These are phyloP conservation scores for Ceratitis capitata DNA, from an alignment of 1,140 invertebrate species.

Conservation along the genomic window DNA sequence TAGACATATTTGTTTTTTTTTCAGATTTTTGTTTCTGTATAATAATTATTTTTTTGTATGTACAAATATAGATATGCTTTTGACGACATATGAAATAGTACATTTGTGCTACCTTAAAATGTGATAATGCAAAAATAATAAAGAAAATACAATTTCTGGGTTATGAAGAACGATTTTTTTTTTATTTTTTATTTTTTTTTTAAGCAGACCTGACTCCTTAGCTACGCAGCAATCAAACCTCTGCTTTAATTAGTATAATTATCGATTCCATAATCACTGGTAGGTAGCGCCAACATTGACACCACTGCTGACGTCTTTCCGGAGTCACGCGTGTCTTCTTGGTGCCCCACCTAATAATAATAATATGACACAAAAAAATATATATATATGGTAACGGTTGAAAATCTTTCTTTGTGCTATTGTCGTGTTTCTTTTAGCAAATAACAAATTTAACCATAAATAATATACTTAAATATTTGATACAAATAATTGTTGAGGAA, in stretches of 20 bases:
- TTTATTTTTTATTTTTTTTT: neutral
- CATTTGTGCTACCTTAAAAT: no score
- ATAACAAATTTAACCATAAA: neutral
- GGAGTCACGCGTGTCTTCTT: neutral
- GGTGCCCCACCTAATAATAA: neutral
- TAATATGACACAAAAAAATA: no score
- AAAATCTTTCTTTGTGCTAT: no score
- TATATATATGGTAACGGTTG: neutral
- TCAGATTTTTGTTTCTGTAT: neutral
- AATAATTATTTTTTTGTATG: neutral
- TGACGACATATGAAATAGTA: no score
- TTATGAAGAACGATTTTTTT: no score
- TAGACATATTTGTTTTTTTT: no score
- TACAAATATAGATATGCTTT: no score
- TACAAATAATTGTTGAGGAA: neutral
- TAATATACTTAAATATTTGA: neutral
- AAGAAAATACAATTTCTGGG: no score
- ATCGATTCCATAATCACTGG: neutral
- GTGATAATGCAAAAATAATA: no score
- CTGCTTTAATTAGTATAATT: neutral
- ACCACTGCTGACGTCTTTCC: neutral
- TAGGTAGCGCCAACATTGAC: neutral
- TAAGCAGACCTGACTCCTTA: neutral
- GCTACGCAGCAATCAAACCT: neutral
- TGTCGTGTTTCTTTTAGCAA: neutral